phyloP scores from a whole-genome alignment of 2,797 vertebrate genomes.

The Chiloscyllium punctatum region DNA sequence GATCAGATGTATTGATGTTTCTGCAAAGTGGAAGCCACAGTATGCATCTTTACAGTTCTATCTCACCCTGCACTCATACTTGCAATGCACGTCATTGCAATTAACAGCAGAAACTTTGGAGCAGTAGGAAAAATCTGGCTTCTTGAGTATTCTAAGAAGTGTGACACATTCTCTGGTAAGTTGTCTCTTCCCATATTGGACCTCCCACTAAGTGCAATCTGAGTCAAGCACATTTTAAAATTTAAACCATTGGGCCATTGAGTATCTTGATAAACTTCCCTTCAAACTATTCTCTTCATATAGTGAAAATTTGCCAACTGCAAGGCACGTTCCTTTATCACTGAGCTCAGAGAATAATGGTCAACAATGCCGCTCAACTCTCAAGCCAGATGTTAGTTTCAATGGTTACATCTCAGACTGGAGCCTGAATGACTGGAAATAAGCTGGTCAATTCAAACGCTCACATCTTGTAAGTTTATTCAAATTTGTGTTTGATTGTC shows the following conservation, averaged over 20 bases:
- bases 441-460: not conserved
- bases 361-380: not conserved
- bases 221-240: not conserved
- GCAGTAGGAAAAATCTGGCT: not conserved
- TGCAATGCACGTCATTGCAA: not conserved
- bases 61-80: not conserved
- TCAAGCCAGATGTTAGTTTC: not conserved
- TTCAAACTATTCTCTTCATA: not conserved
- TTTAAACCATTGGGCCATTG: not conserved
- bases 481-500: not conserved
- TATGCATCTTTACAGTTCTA: not conserved
- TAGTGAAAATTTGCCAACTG: not conserved
- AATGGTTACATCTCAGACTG: not conserved
- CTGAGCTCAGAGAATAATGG: not conserved
- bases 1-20: not conserved
- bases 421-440: not conserved
- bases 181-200: not conserved
- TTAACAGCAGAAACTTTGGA: not conserved
- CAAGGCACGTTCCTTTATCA: not conserved
- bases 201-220: not conserved
- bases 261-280: not conserved
- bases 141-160: not conserved
- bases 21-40: not conserved
- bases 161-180: not conserved
- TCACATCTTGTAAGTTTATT: not conserved